Base-by-base conservation (phyloP, 1,140 invertebrate species). In the Oscheius sp. region DNA sequence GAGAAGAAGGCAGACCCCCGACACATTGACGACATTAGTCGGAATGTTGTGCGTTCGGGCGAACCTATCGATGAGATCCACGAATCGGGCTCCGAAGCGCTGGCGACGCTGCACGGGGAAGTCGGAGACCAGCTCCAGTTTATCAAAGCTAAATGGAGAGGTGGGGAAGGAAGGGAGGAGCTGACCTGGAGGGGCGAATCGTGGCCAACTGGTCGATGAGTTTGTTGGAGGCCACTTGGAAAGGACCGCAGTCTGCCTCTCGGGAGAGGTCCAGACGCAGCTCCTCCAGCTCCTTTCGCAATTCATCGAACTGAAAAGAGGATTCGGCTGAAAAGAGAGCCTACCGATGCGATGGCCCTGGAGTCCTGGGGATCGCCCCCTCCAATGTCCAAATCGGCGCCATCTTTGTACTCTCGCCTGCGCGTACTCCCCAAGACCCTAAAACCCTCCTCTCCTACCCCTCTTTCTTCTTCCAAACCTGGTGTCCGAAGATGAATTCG, bases 251-350 rank as follows among this genome's bases (percentile, higher is more conserved):
- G 7, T 42, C 38, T 7, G 42, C 46, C 28, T 68, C 26, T 35
- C 46, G 3, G 15, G 29, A 18, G 31, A 20, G 65, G 3, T 35
- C 65, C 29, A 15, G 18, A 68, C n/a, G 29, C 46, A 59, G n/a
- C 35, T 59, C n/a, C n/a, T 68, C 29, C n/a, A 42, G 18, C 20
- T 3, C 52, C 18, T 29, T 7, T n/a, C n/a, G 3, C 28, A 15
- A 85, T 68, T 61, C 10, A 20, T 28, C 65, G 3, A 26, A 3
- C 28, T 68, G 20, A 23, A 26, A n/a, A n/a, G n/a, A n/a, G n/a
- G n/a, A n/a, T n/a, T n/a, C n/a, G n/a, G n/a, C n/a, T n/a, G n/a
- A n/a, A n/a, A n/a, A n/a, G n/a, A n/a, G n/a, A n/a, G n/a, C n/a
- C n/a, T n/a, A n/a, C n/a, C n/a, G n/a, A n/a, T n/a, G n/a, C n/a